These are phyloP conservation scores for Pseudochirops cupreus DNA, from an alignment of 2,797 vertebrate genomes.

Conservation along the genomic window DNA sequence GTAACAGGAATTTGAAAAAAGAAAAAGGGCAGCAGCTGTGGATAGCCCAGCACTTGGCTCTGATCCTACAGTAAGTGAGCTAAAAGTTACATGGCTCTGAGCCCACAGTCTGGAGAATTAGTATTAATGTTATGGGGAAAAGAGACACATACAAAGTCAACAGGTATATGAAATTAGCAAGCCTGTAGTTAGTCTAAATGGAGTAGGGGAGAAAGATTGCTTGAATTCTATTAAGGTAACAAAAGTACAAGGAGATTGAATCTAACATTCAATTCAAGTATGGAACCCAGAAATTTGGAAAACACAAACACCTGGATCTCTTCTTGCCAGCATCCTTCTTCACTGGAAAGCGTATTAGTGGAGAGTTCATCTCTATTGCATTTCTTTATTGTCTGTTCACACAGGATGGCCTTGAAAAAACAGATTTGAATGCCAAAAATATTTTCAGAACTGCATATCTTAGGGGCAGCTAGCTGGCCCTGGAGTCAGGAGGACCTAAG, in stretches of 20 bases:
- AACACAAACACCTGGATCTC: conserved; percentile 44
- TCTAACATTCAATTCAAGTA: background rate
- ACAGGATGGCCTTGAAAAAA: background rate
- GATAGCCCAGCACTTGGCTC: background rate
- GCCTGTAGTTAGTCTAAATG: conserved; percentile 14
- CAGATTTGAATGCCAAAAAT: background rate
- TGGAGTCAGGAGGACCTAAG: too few relatives aligned
- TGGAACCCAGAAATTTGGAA: conserved; percentile 36
- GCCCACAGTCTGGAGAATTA: conserved; percentile 2
- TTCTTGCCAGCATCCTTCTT: conserved; percentile 31
- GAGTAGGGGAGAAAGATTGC: background rate
- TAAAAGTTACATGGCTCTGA: conserved; percentile 34
- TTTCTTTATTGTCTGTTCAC: background rate
- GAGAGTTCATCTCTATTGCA: background rate
- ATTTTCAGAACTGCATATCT: background rate
- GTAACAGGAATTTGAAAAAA: background rate
- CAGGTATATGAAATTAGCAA: conserved; percentile 14
- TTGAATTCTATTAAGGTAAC: conserved; percentile 36
- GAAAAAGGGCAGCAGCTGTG: background rate
- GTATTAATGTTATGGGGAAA: conserved; percentile 36
- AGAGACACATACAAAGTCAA: background rate
- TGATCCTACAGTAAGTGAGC: background rate
- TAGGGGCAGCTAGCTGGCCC: too few relatives aligned
- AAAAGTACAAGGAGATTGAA: background rate
- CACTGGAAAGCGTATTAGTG: background rate